phyloP scores from a whole-genome alignment of 1,140 invertebrate species.

The Lepidurus couesii region DNA sequence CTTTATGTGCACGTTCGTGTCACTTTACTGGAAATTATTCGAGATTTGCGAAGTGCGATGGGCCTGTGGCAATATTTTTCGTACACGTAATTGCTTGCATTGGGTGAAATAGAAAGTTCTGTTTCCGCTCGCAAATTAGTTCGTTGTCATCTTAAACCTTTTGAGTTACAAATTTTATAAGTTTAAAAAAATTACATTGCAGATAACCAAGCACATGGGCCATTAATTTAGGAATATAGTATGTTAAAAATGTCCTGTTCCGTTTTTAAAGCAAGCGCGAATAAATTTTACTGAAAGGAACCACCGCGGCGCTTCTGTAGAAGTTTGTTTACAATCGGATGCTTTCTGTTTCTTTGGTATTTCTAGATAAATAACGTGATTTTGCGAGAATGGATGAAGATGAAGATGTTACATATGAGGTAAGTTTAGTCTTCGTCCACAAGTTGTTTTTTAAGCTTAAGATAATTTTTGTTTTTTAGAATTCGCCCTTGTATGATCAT shows the following conservation, averaged over 20 bases:
- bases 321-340: too few relatives aligned
- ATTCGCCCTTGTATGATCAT: background rate
- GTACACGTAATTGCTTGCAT: conserved; percentile 11
- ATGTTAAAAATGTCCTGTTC: too few relatives aligned
- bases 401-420: background rate
- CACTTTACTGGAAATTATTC: conserved; percentile 11
- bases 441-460: background rate
- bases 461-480: background rate
- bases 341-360: too few relatives aligned
- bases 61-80: conserved; percentile 21
- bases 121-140: conserved; percentile 2
- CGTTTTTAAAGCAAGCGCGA: too few relatives aligned
- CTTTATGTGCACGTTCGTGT: background rate
- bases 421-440: background rate
- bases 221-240: too few relatives aligned
- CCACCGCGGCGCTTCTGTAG: too few relatives aligned
- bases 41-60: conserved; percentile 10
- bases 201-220: too few relatives aligned
- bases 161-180: background rate
- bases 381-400: background rate
- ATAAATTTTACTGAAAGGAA: too few relatives aligned
- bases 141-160: background rate
- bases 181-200: too few relatives aligned
- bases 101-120: conserved; percentile 2
- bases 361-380: background rate